Conservation (phyloP, 2,888 invertebrate genomes). For the Chalcosyrphus nemorum region DNA sequence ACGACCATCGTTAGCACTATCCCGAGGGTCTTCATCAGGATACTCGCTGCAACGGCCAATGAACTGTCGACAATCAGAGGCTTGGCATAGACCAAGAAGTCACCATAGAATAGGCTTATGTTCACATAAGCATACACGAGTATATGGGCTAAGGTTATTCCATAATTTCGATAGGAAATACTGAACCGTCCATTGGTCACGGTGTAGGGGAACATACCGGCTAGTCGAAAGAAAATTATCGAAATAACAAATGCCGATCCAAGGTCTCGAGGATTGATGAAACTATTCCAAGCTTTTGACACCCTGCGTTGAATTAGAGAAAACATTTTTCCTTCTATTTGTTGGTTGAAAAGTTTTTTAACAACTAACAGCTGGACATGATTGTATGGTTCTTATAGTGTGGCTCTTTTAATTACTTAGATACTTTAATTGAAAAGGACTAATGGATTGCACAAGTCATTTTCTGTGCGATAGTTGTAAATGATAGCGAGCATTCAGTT, state of each 20-base stretch:
- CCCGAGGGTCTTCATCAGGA: conserved; percentile 72
- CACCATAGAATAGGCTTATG: conserved; percentile 55
- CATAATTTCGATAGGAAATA: conserved; percentile 61
- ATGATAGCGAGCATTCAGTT: background rate
- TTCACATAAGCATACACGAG: conserved; percentile 74
- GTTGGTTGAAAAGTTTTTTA: background rate
- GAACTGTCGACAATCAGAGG: conserved; percentile 73
- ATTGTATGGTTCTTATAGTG: background rate
- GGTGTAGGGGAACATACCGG: conserved; percentile 74
- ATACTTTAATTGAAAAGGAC: background rate
- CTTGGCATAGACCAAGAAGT: conserved; percentile 71
- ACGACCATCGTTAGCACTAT: conserved; percentile 67
- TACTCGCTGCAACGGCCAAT: conserved; percentile 67
- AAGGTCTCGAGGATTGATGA: conserved; percentile 48
- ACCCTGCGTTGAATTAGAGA: background rate
- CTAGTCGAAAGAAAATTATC: conserved; percentile 63
- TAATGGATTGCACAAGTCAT: background rate
- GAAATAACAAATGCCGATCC: conserved; percentile 61
- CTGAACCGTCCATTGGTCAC: conserved; percentile 24
- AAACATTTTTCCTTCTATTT: background rate
- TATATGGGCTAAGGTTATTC: conserved; percentile 67
- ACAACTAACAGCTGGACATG: background rate
- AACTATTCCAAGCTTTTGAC: background rate
- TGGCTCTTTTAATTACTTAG: background rate
- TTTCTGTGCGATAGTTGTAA: background rate